Evolutionary conservation across 2,113 vertebrate genomes (phyloP), one percentile per base, ranked within the genome.

Genomic region (Atractosteus spatula): DNA sequence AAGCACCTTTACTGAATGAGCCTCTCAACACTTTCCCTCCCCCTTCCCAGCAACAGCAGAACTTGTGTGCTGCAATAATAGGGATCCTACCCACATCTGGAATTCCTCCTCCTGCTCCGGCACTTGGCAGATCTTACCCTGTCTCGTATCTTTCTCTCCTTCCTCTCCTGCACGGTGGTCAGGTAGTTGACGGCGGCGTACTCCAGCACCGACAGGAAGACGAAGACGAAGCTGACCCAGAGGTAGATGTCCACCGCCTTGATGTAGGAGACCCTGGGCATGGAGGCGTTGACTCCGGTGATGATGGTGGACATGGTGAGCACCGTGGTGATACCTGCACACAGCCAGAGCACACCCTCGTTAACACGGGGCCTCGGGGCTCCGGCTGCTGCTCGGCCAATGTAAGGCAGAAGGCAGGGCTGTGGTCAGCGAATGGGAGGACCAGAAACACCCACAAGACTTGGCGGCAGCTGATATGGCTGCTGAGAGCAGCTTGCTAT

Each of bases 211-310:
- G 97, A 99, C 61, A 99, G 94, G 85, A 99, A 99, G 79, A 99
- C 97, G 3, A 99, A 99, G 74, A 99, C 97, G 61, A 99, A 99
- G 83, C 97, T 99, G 90, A 98, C 95, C 97, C 97, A 98, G 69
- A 99, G 92, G 88, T 97, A 97, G 81, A 99, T 94, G 87, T 99
- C 97, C 88, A 99, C 97, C 0, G 97, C 96, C 87, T 98, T 96
- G 86, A 98, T 95, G 91, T 99, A 99, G 82, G 96, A 99, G 8
- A 99, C 96, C 0, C 96, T 91, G 2, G 97, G 97, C 97, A 99
- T 99, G 79, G 97, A 98, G 75, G 96, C 96, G 0, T 99, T 99
- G 77, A 99, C 96, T 0, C 96, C 97, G 0, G 95, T 98, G 87
- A 96, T 96, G 87, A 96, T 96, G 0, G 89, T 92, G 61, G 92